Conservation (phyloP, 92 coral and sea anemone species). For the Paragorgia papillata region DNA sequence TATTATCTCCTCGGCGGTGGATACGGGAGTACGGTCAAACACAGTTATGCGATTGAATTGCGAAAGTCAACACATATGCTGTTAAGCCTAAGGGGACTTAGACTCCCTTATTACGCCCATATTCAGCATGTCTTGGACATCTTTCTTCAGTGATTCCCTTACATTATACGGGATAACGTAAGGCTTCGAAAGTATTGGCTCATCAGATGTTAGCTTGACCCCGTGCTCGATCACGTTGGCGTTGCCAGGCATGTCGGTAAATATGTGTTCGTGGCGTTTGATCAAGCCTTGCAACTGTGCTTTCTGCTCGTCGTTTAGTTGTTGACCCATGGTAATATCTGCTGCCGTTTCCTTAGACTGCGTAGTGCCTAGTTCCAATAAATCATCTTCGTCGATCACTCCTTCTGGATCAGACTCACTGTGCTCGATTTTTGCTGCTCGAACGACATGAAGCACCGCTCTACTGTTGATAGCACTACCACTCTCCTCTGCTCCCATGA, state of each 20-base stretch:
- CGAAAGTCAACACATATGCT: constrained; percentile 63
- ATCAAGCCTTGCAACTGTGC: not conserved
- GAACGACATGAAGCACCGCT: constrained; percentile 9
- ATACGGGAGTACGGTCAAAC: constrained; percentile 56
- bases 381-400: constrained; percentile 12
- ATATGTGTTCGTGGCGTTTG: constrained; percentile 2
- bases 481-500: too few species aligned
- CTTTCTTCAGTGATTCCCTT: constrained; percentile 53
- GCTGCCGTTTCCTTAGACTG: constrained; percentile 15
- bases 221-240: constrained; percentile 47
- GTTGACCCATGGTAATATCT: constrained; percentile 11
- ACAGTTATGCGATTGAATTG: constrained; percentile 51
- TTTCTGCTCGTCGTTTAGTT: constrained; percentile 10
- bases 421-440: constrained; percentile 34
- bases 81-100: constrained; percentile 54
- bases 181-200: constrained; percentile 55
- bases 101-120: constrained; percentile 60
- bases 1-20: constrained; percentile 46
- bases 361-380: constrained; percentile 16
- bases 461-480: not conserved
- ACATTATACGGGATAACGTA: constrained; percentile 51
- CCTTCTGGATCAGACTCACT: constrained; percentile 28
- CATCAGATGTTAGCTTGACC: constrained; percentile 42
- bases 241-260: constrained; percentile 55
- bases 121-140: constrained; percentile 49